Conservation (phyloP, 2,888 invertebrate species). For the Drosophila birchii region DNA sequence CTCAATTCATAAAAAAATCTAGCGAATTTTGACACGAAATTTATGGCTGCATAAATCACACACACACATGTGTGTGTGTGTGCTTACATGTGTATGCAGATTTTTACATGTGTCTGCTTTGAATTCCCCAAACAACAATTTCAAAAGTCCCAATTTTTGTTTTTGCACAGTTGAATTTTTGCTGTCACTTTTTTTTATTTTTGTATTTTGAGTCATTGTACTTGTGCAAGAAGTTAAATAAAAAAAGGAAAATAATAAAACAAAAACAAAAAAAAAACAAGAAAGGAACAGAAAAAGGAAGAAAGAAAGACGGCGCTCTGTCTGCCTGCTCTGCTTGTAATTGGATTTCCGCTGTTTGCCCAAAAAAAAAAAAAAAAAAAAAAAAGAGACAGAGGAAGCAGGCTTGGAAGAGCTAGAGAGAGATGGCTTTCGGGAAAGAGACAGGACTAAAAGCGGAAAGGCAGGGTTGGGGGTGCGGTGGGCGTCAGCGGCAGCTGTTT, state of each 20-base stretch:
- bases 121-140: conserved; percentile 33
- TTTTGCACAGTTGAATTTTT: conserved; percentile 17
- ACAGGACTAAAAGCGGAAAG: not conserved
- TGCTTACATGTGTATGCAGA: conserved; percentile 43
- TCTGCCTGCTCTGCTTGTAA: conserved; percentile 68
- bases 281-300: conserved; percentile 3
- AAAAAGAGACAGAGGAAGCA: conserved; percentile 29
- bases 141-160: conserved; percentile 17
- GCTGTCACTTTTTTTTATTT: conserved; percentile 9
- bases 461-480: conserved; percentile 14
- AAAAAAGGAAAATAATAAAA: conserved; percentile 14
- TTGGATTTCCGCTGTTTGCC: conserved; percentile 76
- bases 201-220: conserved; percentile 20
- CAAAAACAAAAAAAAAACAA: conserved; percentile 3
- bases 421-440: conserved; percentile 1
- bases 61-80: conserved; percentile 29
- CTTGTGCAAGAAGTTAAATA: conserved; percentile 24
- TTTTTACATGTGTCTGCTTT: conserved; percentile 39
- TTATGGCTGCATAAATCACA: conserved; percentile 40
- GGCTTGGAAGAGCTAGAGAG: not conserved
- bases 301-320: conserved; percentile 58
- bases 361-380: conserved; percentile 46
- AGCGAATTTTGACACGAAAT: conserved; percentile 33
- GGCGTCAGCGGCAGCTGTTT: conserved; percentile 43
- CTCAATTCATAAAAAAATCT: conserved; percentile 30